Percentiles rank a stretch among this genome's conserved stretches.
Conservation (phyloP, 2,113 vertebrate genomes). For the Pogonocichla stellata region DNA sequence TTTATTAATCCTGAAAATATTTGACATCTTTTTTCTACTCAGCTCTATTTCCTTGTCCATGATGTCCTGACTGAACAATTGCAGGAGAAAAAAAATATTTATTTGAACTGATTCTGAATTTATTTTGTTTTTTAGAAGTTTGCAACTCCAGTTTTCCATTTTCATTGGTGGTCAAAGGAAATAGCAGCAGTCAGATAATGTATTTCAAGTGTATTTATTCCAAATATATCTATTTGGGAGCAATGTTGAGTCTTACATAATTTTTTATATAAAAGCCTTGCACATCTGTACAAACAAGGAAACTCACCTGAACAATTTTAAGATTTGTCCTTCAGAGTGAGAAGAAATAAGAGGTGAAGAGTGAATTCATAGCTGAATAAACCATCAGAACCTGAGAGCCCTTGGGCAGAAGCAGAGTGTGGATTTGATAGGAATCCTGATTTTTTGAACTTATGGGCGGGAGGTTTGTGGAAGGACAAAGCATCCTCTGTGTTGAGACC, state of each 20-base stretch:
- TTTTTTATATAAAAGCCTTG: background rate
- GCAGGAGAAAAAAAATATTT: background rate
- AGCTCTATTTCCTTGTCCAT: background rate
- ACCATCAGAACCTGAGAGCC: background rate
- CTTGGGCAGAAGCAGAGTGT: background rate
- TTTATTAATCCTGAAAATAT: background rate
- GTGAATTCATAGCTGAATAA: background rate
- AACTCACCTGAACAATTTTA: background rate
- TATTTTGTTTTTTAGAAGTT: background rate
- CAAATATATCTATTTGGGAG: background rate
- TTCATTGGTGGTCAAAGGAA: background rate
- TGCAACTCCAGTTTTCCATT: background rate
- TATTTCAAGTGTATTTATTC: background rate
- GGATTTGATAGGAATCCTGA: background rate
- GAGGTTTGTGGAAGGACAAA: background rate
- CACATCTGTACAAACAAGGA: background rate
- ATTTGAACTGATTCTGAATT: background rate
- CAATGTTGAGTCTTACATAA: background rate
- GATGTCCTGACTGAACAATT: background rate
- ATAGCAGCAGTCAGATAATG: background rate
- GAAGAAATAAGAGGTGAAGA: background rate
- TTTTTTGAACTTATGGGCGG: fast-evolving
- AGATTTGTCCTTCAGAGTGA: background rate
- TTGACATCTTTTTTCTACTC: background rate
- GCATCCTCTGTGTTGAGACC: background rate